Percentiles rank a stretch among this genome's conserved stretches.
Evolutionary conservation across 1,140 invertebrate species (phyloP).

Genomic region (Drosophila pruinosa): DNA sequence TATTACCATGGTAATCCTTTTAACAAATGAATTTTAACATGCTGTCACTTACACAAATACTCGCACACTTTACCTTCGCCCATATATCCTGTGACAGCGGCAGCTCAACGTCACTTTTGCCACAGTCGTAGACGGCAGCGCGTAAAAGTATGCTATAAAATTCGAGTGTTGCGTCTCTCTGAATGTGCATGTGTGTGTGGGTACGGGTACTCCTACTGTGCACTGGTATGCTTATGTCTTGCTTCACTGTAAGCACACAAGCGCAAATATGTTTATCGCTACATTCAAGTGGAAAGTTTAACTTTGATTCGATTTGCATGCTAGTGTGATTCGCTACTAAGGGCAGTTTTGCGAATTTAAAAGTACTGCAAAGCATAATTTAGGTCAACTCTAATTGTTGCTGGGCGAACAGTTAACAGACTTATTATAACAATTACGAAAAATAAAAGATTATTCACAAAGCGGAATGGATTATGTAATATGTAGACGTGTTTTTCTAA

Average conservation of each 20-base stretch:
- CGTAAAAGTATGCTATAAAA: constrained; percentile 73
- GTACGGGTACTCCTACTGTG: background rate
- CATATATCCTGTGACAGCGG: constrained; percentile 20
- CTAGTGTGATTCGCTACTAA: background rate
- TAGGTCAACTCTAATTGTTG: background rate
- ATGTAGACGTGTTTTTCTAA: no score
- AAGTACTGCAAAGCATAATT: background rate
- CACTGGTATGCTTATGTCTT: constrained; percentile 2
- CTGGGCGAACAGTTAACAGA: background rate
- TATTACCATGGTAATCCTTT: constrained; percentile 82
- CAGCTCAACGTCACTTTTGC: constrained; percentile 28
- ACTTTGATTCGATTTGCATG: background rate
- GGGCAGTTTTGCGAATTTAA: no score
- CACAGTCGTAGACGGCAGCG: constrained; percentile 26
- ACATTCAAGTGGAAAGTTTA: constrained; percentile 8
- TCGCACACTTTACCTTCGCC: constrained; percentile 16
- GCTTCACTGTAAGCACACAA: background rate
- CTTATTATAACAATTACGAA: background rate
- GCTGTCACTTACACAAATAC: constrained; percentile 34
- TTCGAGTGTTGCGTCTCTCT: constrained; percentile 29
- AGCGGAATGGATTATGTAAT: no score
- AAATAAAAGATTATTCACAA: background rate
- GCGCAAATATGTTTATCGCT: background rate
- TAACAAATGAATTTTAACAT: constrained; percentile 82
- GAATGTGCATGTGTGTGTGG: constrained; percentile 2